Evolutionary conservation across 2,888 invertebrate genomes (phyloP).

Genomic region (Schizotus pectinicornis): DNA sequence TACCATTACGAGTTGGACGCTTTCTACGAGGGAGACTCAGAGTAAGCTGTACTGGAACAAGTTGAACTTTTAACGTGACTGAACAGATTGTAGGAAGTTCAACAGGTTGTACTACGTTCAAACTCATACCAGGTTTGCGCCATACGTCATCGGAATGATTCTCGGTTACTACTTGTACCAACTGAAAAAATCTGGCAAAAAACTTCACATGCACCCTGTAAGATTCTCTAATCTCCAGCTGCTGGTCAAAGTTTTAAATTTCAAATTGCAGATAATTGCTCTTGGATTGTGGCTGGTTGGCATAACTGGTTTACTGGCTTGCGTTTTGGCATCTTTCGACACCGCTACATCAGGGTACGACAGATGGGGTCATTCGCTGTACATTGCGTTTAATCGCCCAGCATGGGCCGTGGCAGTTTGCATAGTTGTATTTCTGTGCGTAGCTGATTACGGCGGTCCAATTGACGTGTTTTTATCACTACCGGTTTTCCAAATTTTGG

Average conservation of each 20-base stretch:
- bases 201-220: neutral
- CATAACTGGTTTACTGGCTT: neutral
- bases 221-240: neutral
- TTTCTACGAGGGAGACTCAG: neutral
- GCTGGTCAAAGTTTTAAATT: no score
- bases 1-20: neutral
- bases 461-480: constrained; percentile 60
- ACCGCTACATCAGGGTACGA: neutral
- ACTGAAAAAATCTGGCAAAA: neutral
- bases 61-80: no score
- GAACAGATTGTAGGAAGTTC: neutral
- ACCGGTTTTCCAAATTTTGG: constrained; percentile 59
- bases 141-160: constrained; percentile 9
- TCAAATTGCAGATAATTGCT: neutral
- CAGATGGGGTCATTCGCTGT: neutral
- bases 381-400: neutral
- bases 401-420: constrained; percentile 6
- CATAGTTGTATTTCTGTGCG: constrained; percentile 3
- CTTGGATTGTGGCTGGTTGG: neutral
- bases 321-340: neutral
- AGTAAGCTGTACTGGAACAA: no score
- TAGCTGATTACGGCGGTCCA: constrained; percentile 42
- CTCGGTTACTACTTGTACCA: neutral
- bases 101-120: constrained; percentile 2
- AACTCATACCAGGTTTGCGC: constrained; percentile 8